phyloP scores from a whole-genome alignment of 2,113 vertebrate genomes.

The Clarias macrocephalus region DNA sequence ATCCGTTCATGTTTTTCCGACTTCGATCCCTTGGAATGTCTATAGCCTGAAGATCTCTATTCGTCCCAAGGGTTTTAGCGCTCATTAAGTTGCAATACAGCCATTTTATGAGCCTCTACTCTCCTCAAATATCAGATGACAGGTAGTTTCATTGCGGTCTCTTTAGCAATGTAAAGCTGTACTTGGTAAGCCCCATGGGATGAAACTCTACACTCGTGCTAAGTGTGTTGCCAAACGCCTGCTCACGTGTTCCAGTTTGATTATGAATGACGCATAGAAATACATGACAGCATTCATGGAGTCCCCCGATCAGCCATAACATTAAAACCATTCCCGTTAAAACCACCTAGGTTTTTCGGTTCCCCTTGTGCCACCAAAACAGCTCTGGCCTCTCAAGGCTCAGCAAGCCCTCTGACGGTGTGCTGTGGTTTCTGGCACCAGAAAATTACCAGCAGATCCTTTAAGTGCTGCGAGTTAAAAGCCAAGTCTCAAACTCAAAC shows the following conservation, averaged over 20 bases:
- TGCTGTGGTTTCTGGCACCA: no score
- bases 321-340: no score
- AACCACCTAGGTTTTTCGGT: no score
- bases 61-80: background rate
- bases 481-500: background rate
- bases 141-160: background rate
- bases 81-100: background rate
- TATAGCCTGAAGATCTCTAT: background rate
- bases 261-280: background rate
- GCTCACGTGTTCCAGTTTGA: background rate
- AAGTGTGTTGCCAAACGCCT: background rate
- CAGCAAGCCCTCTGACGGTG: no score
- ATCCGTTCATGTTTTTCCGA: background rate
- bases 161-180: background rate
- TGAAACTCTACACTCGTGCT: background rate
- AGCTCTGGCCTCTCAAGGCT: no score
- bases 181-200: background rate
- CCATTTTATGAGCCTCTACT: background rate
- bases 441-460: no score
- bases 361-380: no score
- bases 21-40: background rate
- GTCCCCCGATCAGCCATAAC: no score
- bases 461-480: background rate
- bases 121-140: conserved; percentile 23
- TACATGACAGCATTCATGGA: background rate